A percentile compares a stretch with the other conserved stretches of the same genome.
These are phyloP conservation scores for Erpetoichthys calabaricus DNA, from an alignment of 2,797 vertebrate genomes.

Conservation along the genomic window DNA sequence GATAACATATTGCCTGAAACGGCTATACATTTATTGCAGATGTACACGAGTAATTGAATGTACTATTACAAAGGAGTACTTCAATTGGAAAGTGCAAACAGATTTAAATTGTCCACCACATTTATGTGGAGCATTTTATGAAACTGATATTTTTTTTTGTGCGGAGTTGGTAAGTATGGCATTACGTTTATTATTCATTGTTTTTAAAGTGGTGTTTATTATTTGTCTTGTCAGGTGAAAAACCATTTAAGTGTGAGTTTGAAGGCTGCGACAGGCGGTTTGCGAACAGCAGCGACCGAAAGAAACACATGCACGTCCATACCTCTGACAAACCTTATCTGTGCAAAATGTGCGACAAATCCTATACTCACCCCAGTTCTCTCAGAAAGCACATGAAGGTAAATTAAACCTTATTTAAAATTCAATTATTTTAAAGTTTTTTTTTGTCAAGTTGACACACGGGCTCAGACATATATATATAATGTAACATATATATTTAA, in stretches of 20 bases:
- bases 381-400: slow-evolving; percentile 99
- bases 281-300: slow-evolving; percentile 97
- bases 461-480: too few species aligned
- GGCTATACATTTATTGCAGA: too few species aligned
- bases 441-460: too few species aligned
- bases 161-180: too few species aligned
- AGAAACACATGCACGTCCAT: slow-evolving; percentile 99
- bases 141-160: too few species aligned
- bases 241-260: slow-evolving; percentile 97
- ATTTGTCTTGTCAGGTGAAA: slow-evolving; percentile 65
- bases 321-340: slow-evolving; percentile 97
- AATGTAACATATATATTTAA: too few species aligned
- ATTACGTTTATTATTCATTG: background rate
- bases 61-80: too few species aligned
- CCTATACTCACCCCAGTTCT: slow-evolving; percentile 96
- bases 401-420: slow-evolving; percentile 24
- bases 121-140: too few species aligned
- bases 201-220: slow-evolving; percentile 15
- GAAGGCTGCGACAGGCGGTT: slow-evolving; percentile 96
- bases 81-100: too few species aligned
- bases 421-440: background rate
- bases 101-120: too few species aligned
- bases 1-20: too few species aligned
- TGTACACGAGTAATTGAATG: too few species aligned
- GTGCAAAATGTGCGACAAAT: slow-evolving; percentile 99